Evolutionary conservation across 2,113 vertebrate genomes (phyloP).

Genomic region (Aegotheles bennettii): DNA sequence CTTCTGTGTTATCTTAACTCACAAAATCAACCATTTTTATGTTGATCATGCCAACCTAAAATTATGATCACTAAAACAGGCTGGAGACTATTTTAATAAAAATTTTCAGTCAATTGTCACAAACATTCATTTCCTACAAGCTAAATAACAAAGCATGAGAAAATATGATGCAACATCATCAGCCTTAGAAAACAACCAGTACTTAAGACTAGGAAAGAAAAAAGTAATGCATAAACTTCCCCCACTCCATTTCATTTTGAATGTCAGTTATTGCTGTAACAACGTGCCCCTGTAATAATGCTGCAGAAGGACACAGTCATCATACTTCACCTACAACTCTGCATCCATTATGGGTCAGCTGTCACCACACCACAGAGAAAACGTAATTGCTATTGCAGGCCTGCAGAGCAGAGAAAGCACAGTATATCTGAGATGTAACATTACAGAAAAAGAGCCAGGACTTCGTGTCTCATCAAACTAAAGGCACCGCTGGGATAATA

Average conservation of each 20-base stretch:
- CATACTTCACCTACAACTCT: not conserved
- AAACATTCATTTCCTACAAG: not conserved
- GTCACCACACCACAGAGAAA: not conserved
- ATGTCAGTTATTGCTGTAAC: not conserved
- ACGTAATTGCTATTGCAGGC: not conserved
- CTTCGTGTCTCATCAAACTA: not conserved
- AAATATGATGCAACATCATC: not conserved
- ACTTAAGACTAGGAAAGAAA: not conserved
- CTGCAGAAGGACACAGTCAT: not conserved
- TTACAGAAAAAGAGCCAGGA: not conserved
- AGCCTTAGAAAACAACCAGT: not conserved
- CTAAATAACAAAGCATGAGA: not conserved
- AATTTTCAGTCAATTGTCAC: not conserved
- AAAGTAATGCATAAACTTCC: not conserved
- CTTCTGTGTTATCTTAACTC: not conserved
- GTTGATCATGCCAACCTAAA: not conserved
- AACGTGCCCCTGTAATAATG: not conserved
- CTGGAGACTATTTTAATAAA: not conserved
- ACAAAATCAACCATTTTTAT: not conserved
- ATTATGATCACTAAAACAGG: not conserved
- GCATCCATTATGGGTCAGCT: not conserved
- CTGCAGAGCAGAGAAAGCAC: not conserved
- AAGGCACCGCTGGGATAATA: not conserved
- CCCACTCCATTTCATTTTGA: not conserved
- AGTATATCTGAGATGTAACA: not conserved